phyloP scores from a whole-genome alignment of 2,888 invertebrate species.

The Chironomus tentans region DNA sequence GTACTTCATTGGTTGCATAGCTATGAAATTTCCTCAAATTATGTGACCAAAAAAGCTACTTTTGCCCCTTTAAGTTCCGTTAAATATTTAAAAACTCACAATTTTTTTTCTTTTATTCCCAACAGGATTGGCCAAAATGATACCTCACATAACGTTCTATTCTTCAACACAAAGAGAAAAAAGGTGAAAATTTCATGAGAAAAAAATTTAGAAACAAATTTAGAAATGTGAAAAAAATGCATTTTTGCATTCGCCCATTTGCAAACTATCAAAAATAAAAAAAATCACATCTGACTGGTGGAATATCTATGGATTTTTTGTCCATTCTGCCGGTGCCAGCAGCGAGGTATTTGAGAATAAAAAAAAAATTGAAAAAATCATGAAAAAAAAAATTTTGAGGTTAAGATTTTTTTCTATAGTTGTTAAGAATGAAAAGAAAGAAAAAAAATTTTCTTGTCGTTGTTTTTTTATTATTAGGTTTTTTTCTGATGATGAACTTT shows the following conservation, averaged over 20 bases:
- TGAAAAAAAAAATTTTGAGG: neutral
- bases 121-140: conserved; percentile 2
- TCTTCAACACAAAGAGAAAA: neutral
- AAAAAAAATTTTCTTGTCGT: neutral
- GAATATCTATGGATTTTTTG: conserved; percentile 1
- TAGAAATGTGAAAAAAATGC: neutral
- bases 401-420: conserved; percentile 1
- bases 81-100: neutral
- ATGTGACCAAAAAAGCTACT: neutral
- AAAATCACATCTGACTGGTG: neutral
- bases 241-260: neutral
- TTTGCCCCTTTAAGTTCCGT: neutral
- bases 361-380: neutral
- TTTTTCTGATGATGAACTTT: neutral
- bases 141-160: neutral
- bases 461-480: neutral
- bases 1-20: too few species aligned
- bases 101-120: neutral
- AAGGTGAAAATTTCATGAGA: neutral
- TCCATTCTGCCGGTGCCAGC: neutral
- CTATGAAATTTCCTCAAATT: too few species aligned
- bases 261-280: neutral
- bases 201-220: neutral
- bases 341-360: conserved; percentile 1
- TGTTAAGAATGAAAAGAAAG: neutral